phyloP scores from a whole-genome alignment of 1,140 invertebrate genomes.

The Drosophila oshimai region DNA sequence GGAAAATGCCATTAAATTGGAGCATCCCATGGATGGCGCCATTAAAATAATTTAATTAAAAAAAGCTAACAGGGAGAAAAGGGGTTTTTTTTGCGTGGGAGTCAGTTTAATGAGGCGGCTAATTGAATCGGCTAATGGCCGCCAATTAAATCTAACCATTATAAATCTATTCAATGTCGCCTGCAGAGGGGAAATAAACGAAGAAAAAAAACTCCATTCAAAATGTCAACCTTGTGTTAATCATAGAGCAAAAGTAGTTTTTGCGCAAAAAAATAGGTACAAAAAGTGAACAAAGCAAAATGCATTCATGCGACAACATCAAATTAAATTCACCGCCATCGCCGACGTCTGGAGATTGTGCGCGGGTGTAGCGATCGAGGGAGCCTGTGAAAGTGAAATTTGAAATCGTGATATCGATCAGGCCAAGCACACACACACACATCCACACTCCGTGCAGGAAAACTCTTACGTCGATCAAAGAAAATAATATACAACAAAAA shows the following conservation, averaged over 20 bases:
- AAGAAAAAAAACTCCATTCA: constrained; percentile 20
- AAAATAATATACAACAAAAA: constrained; percentile 11
- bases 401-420: constrained; percentile 47
- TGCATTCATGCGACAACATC: constrained; percentile 62
- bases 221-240: constrained; percentile 55
- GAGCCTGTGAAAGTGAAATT: constrained; percentile 65
- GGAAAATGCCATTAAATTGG: constrained; percentile 45
- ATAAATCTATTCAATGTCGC: constrained; percentile 49
- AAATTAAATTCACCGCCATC: constrained; percentile 62
- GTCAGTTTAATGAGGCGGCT: constrained; percentile 49
- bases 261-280: constrained; percentile 1
- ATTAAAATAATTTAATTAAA: constrained; percentile 58
- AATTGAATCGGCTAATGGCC: constrained; percentile 60
- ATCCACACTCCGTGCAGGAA: constrained; percentile 15
- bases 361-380: constrained; percentile 45
- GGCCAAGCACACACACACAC: constrained; percentile 5
- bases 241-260: constrained; percentile 27
- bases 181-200: constrained; percentile 15
- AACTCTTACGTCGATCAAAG: constrained; percentile 1
- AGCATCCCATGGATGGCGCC: constrained; percentile 18
- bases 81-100: constrained; percentile 1
- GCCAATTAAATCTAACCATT: constrained; percentile 41
- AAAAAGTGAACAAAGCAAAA: constrained; percentile 30
- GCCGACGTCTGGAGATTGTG: constrained; percentile 53
- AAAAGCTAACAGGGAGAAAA: background rate